These are phyloP conservation scores for Spea hammondii DNA, from an alignment of 2,797 vertebrate species.

Conservation along the genomic window DNA sequence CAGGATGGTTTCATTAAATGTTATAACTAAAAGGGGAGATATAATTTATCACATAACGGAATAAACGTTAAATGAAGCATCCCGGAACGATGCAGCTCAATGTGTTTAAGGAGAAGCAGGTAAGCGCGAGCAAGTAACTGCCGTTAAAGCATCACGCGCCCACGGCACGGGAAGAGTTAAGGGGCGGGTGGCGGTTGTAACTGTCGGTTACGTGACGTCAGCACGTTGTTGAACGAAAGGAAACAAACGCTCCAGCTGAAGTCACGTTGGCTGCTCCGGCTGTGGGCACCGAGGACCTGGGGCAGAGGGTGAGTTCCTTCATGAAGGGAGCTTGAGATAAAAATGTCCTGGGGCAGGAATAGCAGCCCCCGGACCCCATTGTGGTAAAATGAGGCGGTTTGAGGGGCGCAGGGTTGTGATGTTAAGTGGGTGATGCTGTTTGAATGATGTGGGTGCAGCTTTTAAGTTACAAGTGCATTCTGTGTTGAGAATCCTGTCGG, in stretches of 20 bases:
- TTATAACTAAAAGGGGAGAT: too few relatives aligned
- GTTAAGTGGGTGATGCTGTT: too few relatives aligned
- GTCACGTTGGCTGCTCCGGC: constrained; percentile 11
- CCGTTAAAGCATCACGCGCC: background rate
- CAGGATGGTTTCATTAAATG: too few relatives aligned
- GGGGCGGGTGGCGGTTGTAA: constrained; percentile 35
- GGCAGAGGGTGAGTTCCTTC: background rate
- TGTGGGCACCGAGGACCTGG: background rate
- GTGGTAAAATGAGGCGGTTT: background rate
- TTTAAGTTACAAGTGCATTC: too few relatives aligned
- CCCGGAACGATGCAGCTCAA: too few relatives aligned
- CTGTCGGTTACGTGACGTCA: constrained; percentile 41
- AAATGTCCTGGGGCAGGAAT: background rate
- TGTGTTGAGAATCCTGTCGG: too few relatives aligned
- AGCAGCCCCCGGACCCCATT: background rate
- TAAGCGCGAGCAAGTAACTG: too few relatives aligned
- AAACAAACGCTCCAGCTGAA: constrained; percentile 37
- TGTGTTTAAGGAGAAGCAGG: too few relatives aligned
- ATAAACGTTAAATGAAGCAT: too few relatives aligned
- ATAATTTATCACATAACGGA: too few relatives aligned
- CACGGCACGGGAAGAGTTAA: constrained; percentile 1
- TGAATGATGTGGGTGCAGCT: too few relatives aligned
- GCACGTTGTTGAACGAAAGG: constrained; percentile 45
- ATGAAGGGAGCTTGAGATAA: background rate
- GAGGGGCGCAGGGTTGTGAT: background rate